Percentiles rank a stretch among this genome's conserved stretches.
phyloP scores from a whole-genome alignment of 2,797 vertebrate genomes.

The Sphenodon punctatus region DNA sequence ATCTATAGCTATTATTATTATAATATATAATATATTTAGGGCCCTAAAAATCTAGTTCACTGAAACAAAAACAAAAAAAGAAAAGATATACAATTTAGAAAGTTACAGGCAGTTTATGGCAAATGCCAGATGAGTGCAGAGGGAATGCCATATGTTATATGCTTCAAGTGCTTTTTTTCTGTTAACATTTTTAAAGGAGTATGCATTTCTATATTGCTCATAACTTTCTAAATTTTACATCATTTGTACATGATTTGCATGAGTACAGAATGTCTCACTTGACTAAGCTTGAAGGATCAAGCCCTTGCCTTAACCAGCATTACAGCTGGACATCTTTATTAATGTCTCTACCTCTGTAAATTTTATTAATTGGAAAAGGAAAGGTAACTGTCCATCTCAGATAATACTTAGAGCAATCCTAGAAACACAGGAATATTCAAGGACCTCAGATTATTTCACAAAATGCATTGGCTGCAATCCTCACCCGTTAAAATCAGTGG shows the following conservation, averaged over 20 bases:
- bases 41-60: neutral
- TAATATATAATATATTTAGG: neutral
- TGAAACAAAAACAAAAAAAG: neutral
- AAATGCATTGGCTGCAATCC: too few species aligned
- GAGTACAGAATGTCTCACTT: neutral
- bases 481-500: too few species aligned
- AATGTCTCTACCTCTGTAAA: neutral
- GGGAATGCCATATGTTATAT: constrained; percentile 70
- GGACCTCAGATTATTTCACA: neutral
- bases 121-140: constrained; percentile 73
- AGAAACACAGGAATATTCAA: too few species aligned
- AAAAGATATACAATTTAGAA: neutral
- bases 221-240: constrained; percentile 51
- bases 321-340: neutral
- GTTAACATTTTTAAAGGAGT: constrained; percentile 57
- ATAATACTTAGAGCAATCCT: neutral
- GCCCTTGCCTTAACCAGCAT: neutral
- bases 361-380: neutral
- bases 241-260: neutral
- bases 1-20: neutral
- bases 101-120: constrained; percentile 31
- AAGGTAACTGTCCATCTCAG: neutral
- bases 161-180: constrained; percentile 60
- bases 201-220: constrained; percentile 24
- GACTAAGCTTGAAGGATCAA: neutral